A percentile compares a stretch with the other conserved stretches of the same genome.
These are phyloP conservation scores for Mycalesis mineus DNA, from an alignment of 2,888 invertebrate species.

Conservation along the genomic window DNA sequence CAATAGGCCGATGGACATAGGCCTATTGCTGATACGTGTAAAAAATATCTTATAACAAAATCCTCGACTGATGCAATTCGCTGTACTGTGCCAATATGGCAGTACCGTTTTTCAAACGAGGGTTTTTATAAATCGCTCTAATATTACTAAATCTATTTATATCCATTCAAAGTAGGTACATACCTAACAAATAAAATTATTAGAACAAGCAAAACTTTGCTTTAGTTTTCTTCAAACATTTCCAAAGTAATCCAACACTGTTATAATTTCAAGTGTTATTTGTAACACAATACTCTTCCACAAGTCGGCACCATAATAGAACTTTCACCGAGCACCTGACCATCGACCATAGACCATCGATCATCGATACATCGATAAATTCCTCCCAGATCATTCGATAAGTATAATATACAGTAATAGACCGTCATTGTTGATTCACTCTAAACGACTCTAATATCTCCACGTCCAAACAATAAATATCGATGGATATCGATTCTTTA, in stretches of 20 bases:
- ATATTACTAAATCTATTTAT: too few relatives aligned
- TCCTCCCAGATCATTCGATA: slow-evolving; percentile 37
- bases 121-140: too few relatives aligned
- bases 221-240: too few relatives aligned
- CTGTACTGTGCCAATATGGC: too few relatives aligned
- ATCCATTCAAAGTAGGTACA: too few relatives aligned
- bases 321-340: slow-evolving; percentile 32
- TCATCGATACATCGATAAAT: slow-evolving; percentile 50
- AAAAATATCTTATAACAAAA: too few relatives aligned
- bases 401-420: slow-evolving; percentile 23
- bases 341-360: slow-evolving; percentile 40
- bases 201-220: too few relatives aligned
- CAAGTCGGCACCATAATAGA: slow-evolving; percentile 8
- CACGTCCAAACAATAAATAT: slow-evolving; percentile 13
- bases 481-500: neutral
- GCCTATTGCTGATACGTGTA: too few relatives aligned
- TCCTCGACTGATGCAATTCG: too few relatives aligned
- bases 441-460: slow-evolving; percentile 15
- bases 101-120: too few relatives aligned
- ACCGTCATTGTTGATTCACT: slow-evolving; percentile 18
- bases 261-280: neutral
- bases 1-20: too few relatives aligned
- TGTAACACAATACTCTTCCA: slow-evolving; percentile 1
- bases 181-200: too few relatives aligned
- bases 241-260: neutral